These are phyloP conservation scores for Chaetodon trifascialis DNA, from an alignment of 2,113 vertebrate species.

Conservation along the genomic window DNA sequence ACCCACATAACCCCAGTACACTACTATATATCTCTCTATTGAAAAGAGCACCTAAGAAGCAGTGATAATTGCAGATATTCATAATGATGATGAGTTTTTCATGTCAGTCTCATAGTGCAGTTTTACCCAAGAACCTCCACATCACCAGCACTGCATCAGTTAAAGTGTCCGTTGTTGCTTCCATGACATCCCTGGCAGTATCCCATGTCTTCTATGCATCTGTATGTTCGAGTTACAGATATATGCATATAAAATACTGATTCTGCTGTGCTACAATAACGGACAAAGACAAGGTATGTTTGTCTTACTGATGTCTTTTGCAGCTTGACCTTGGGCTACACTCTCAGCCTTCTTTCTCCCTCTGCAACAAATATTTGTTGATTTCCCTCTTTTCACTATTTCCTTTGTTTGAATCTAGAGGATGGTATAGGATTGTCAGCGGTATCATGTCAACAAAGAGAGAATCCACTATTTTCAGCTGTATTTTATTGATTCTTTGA, in stretches of 20 bases:
- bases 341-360: neutral
- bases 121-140: neutral
- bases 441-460: constrained; percentile 45
- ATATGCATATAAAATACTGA: neutral
- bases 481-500: constrained; percentile 52
- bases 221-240: neutral
- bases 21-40: neutral
- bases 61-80: neutral
- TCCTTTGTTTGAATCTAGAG: constrained; percentile 29
- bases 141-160: neutral
- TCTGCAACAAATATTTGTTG: constrained; percentile 20
- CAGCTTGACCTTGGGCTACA: constrained; percentile 3
- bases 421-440: constrained; percentile 22
- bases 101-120: neutral
- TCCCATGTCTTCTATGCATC: neutral
- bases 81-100: neutral
- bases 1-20: too few relatives aligned
- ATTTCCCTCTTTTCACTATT: constrained; percentile 31
- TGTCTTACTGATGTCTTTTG: neutral
- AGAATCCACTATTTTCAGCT: constrained; percentile 50
- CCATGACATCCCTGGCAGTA: neutral
- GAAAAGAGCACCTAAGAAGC: too few relatives aligned
- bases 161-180: neutral
- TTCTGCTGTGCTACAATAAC: constrained; percentile 1
- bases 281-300: neutral